phyloP scores from a whole-genome alignment of 2,113 vertebrate species.

The Poeciliopsis occidentalis region DNA sequence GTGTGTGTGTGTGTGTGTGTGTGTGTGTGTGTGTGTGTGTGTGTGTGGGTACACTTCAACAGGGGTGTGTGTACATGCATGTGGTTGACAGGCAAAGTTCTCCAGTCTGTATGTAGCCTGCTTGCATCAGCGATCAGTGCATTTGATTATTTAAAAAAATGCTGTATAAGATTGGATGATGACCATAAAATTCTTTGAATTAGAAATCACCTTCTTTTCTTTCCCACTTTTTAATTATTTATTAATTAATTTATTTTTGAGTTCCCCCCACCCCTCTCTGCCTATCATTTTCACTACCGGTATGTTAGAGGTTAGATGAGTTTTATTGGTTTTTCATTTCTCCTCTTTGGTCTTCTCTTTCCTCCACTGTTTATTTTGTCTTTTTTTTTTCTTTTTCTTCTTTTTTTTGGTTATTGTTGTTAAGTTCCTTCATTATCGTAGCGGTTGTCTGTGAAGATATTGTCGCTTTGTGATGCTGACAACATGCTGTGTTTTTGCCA shows the following conservation, averaged over 20 bases:
- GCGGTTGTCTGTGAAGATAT: conserved; percentile 5
- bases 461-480: conserved; percentile 12
- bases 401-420: not conserved
- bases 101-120: conserved; percentile 77
- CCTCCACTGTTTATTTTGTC: conserved; percentile 26
- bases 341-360: conserved; percentile 34
- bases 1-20: conserved; percentile 3
- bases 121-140: conserved; percentile 87
- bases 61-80: conserved; percentile 17
- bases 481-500: conserved; percentile 23
- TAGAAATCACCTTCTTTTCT: conserved; percentile 57
- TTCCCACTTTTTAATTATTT: conserved; percentile 20
- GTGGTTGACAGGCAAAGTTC: conserved; percentile 62
- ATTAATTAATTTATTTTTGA: not conserved
- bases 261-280: conserved; percentile 13
- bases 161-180: conserved; percentile 86
- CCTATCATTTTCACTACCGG: conserved; percentile 37
- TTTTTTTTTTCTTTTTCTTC: not conserved
- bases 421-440: conserved; percentile 7
- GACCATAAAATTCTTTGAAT: conserved; percentile 70
- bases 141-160: conserved; percentile 83
- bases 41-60: not conserved
- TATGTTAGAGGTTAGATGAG: conserved; percentile 36
- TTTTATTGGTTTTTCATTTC: conserved; percentile 35
- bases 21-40: conserved; percentile 4